Conservation (phyloP, 2,113 vertebrate genomes). For the Psilopsiagon aymara region DNA sequence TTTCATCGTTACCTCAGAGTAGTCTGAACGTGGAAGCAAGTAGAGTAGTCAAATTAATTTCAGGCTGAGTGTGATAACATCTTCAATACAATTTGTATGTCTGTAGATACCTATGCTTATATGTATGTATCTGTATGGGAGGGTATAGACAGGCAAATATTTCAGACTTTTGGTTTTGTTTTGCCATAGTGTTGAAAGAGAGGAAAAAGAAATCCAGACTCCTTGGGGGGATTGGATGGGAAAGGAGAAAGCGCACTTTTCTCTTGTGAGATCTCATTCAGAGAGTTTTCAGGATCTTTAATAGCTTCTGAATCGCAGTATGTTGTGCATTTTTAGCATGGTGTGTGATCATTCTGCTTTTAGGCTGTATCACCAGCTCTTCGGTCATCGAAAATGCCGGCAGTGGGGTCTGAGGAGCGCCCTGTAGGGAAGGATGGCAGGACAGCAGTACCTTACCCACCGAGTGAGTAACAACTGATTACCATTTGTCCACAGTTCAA, state of each 20-base stretch:
- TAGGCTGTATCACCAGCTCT: constrained; percentile 87
- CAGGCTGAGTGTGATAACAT: neutral
- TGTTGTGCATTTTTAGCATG: neutral
- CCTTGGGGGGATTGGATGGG: neutral
- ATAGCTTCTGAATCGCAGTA: neutral
- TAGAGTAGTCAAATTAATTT: neutral
- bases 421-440: constrained; percentile 90
- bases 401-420: constrained; percentile 86
- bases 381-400: constrained; percentile 82
- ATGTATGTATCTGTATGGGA: too few species aligned
- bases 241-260: neutral
- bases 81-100: neutral
- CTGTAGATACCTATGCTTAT: neutral
- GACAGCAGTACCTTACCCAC: constrained; percentile 90
- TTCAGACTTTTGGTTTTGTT: neutral
- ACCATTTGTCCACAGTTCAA: neutral
- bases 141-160: neutral
- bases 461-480: constrained; percentile 81
- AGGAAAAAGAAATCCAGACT: neutral
- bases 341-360: neutral
- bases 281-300: neutral
- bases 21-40: neutral
- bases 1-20: neutral
- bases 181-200: neutral
- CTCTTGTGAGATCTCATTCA: neutral